These are phyloP conservation scores for Patella depressa DNA, from an alignment of 2,888 invertebrate species.

Conservation along the genomic window DNA sequence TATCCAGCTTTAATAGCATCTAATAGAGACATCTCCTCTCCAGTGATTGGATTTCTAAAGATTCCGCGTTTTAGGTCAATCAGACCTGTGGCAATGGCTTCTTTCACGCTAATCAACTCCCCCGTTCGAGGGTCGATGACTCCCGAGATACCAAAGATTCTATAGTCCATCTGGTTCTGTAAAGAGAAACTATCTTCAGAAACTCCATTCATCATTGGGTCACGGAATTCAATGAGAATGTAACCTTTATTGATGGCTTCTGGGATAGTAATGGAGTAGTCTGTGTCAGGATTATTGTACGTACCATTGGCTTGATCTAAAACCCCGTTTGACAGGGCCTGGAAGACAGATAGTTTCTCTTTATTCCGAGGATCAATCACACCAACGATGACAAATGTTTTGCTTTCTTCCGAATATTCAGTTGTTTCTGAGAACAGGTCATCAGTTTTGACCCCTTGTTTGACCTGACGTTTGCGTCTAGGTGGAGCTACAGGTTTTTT, in stretches of 20 bases:
- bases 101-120: constrained; percentile 78
- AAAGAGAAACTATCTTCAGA: constrained; percentile 23
- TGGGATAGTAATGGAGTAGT: constrained; percentile 62
- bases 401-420: constrained; percentile 43
- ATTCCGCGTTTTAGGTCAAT: constrained; percentile 81
- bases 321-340: constrained; percentile 64
- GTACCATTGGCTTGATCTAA: constrained; percentile 62
- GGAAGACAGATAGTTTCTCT: constrained; percentile 60
- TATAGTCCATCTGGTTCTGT: constrained; percentile 8
- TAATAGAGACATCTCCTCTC: constrained; percentile 75
- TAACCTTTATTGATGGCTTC: constrained; percentile 67
- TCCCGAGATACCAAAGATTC: constrained; percentile 54
- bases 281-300: constrained; percentile 62
- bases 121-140: constrained; percentile 64
- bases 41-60: constrained; percentile 71
- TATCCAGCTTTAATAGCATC: constrained; percentile 82
- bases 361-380: constrained; percentile 64
- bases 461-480: constrained; percentile 34
- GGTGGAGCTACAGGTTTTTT: constrained; percentile 47
- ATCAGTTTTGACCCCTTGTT: constrained; percentile 1
- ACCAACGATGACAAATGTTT: constrained; percentile 60
- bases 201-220: constrained; percentile 46
- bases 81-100: constrained; percentile 83
- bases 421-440: constrained; percentile 22
- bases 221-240: constrained; percentile 59